phyloP scores from a whole-genome alignment of 1,140 invertebrate species.

The Trachymyrmex septentrionalis region DNA sequence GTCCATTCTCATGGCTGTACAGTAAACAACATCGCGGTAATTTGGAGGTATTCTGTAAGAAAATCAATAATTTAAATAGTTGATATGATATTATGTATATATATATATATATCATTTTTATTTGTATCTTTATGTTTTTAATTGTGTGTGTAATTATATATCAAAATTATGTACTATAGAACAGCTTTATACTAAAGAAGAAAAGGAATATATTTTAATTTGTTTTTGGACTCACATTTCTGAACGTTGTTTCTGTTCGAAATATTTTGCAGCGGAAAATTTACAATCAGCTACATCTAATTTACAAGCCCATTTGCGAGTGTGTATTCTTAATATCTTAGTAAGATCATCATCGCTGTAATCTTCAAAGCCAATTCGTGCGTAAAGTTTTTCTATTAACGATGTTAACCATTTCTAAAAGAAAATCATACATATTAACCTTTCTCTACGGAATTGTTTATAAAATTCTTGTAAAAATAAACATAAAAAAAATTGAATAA shows the following conservation, averaged over 20 bases:
- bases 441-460: neutral
- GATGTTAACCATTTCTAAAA: constrained; percentile 87
- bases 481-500: neutral
- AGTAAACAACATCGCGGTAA: constrained; percentile 86
- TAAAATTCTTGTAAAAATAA: constrained; percentile 11
- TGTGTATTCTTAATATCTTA: constrained; percentile 45
- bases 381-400: constrained; percentile 88
- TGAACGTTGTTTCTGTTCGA: neutral
- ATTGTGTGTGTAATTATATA: neutral
- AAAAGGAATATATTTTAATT: constrained; percentile 4
- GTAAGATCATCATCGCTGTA: constrained; percentile 1
- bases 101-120: constrained; percentile 9
- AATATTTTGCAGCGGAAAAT: constrained; percentile 11
- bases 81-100: constrained; percentile 2
- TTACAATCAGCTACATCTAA: constrained; percentile 85
- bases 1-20: constrained; percentile 68
- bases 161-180: neutral
- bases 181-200: neutral
- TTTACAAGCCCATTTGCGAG: constrained; percentile 86
- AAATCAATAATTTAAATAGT: constrained; percentile 25
- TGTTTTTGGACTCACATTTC: neutral
- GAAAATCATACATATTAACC: constrained; percentile 2
- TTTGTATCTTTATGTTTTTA: constrained; percentile 20
- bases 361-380: constrained; percentile 82
- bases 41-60: constrained; percentile 87